Evolutionary conservation across 2,888 invertebrate species (phyloP), one percentile per base, ranked within the genome.

Genomic region (Drosophila anceps): DNA sequence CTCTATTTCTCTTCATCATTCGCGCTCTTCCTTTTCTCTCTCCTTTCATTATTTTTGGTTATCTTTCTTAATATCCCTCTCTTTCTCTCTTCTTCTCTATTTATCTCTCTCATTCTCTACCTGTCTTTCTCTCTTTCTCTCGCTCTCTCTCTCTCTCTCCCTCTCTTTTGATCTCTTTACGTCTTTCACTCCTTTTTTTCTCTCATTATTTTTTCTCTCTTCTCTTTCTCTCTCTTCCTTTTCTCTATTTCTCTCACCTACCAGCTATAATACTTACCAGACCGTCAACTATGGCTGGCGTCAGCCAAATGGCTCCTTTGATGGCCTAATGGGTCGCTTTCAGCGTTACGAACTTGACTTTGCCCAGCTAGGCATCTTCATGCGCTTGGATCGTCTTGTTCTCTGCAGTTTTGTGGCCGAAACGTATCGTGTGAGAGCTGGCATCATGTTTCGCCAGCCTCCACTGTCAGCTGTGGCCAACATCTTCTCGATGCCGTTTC

Each of bases 361-460:
- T 69, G 94, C 94, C 39, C 94, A 94, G 72, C 92, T 94, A 82
- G 94, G 91, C 2, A 90, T 93, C 46, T 94, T 95, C 85, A 94
- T 95, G 94, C 93, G 95, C 15, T 69, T 91, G 0, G 95, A 95
- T 90, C 94, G 95, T 50, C 92, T 94, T 84, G 91, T 91, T 0
- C 91, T 94, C 29, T 90, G 94, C 50, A 94, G 95, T 90, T 95
- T 93, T 90, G 92, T 94, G 41, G 93, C 94, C 0, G 95, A 95
- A 84, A 94, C 94, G 0, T 93, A 94, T 82, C 83, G 90, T 5
- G 90, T 84, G 86, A 94, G 95, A 29, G 94, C 94, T 0, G 93
- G 94, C 4, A 94, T 95, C 64, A 93, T 95, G 87, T 95, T 95
- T 91, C 94, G 94, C 0, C 95, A 95, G 89, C 95, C 95, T 2